phyloP scores from a whole-genome alignment of 2,113 vertebrate species.

The Climacteris rufus region DNA sequence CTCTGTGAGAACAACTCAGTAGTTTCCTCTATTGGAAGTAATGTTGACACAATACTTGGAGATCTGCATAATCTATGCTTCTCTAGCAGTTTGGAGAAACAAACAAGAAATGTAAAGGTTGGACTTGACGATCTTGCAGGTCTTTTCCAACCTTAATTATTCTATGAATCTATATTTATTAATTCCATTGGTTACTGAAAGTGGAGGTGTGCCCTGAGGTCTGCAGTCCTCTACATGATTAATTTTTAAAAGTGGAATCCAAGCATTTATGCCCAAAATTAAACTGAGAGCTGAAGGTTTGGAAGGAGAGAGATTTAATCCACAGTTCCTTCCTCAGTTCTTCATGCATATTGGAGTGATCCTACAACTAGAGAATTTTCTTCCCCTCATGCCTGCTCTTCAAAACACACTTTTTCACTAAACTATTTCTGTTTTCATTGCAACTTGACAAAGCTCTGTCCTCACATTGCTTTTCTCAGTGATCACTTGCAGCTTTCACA shows the following conservation, averaged over 20 bases:
- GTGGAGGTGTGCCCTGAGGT: neutral
- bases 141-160: neutral
- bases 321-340: neutral
- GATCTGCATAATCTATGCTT: neutral
- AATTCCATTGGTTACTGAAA: neutral
- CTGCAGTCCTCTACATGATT: neutral
- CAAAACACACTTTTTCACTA: neutral
- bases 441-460: neutral
- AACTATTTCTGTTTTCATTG: neutral
- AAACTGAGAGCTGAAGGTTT: neutral
- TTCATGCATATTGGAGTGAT: neutral
- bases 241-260: neutral
- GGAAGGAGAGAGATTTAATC: neutral
- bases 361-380: neutral
- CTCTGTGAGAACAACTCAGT: neutral
- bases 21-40: neutral
- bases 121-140: neutral
- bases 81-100: neutral
- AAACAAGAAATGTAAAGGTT: neutral
- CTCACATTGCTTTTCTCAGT: neutral
- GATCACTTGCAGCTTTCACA: neutral
- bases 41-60: neutral
- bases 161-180: neutral
- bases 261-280: neutral
- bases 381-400: neutral